Conservation (phyloP, 2,888 invertebrate genomes). For the Drosophila pullipes region DNA sequence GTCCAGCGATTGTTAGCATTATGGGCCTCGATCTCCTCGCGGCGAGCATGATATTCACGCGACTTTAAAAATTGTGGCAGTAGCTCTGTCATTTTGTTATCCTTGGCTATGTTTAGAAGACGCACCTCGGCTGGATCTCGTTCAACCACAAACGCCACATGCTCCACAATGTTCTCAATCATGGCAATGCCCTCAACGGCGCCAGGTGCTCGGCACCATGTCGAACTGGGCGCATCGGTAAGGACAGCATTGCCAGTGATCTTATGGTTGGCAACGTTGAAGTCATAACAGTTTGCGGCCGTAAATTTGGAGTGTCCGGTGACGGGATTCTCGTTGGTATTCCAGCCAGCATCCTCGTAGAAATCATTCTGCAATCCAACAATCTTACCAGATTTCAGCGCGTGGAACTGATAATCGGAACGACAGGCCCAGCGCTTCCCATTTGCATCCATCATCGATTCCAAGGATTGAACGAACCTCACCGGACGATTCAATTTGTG, state of each 20-base stretch:
- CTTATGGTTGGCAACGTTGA: slow-evolving; percentile 88
- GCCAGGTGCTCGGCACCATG: slow-evolving; percentile 89
- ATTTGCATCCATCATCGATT: slow-evolving; percentile 89
- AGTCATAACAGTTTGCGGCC: slow-evolving; percentile 88
- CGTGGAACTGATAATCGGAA: slow-evolving; percentile 88
- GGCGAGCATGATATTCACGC: slow-evolving; percentile 87
- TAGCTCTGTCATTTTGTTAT: slow-evolving; percentile 85
- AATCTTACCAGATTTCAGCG: slow-evolving; percentile 88
- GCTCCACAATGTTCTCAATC: slow-evolving; percentile 89
- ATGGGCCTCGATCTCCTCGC: slow-evolving; percentile 87
- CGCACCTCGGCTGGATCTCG: slow-evolving; percentile 88
- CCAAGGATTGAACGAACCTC: slow-evolving; percentile 90
- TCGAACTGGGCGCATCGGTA: slow-evolving; percentile 90
- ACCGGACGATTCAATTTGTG: slow-evolving; percentile 88
- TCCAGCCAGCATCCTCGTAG: slow-evolving; percentile 87
- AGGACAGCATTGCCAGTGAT: slow-evolving; percentile 88
- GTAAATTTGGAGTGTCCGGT: slow-evolving; percentile 70
- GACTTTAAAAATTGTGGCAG: slow-evolving; percentile 86
- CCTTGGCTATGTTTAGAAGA: slow-evolving; percentile 86
- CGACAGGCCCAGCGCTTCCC: slow-evolving; percentile 89
- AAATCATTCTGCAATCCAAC: slow-evolving; percentile 88
- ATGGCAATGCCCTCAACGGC: slow-evolving; percentile 88
- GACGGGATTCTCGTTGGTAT: slow-evolving; percentile 87
- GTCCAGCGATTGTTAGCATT: slow-evolving; percentile 92
- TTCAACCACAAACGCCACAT: slow-evolving; percentile 87